Conservation (phyloP, 2,113 vertebrate genomes). For the Nipponia nippon region DNA sequence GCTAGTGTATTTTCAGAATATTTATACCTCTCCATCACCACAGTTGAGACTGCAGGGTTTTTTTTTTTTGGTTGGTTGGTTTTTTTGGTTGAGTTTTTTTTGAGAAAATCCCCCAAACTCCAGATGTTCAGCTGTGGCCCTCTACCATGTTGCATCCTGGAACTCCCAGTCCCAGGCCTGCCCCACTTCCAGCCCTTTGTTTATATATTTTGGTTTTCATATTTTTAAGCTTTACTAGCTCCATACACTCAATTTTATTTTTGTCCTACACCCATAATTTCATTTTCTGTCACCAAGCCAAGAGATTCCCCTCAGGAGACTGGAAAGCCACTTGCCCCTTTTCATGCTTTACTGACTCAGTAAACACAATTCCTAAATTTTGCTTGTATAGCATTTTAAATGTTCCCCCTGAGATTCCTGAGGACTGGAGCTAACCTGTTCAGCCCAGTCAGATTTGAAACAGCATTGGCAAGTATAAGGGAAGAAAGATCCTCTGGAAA, state of each 20-base stretch:
- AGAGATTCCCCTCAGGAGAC: not conserved
- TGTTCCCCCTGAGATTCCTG: not conserved
- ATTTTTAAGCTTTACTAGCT: not conserved
- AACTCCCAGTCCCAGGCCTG: not conserved
- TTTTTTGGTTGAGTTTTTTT: not conserved
- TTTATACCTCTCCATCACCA: not conserved
- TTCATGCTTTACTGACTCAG: not conserved
- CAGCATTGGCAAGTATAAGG: not conserved
- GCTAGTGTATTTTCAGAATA: not conserved
- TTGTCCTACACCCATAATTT: not conserved
- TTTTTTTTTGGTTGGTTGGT: not conserved
- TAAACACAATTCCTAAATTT: not conserved
- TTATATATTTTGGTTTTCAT: not conserved
- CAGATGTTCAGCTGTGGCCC: not conserved
- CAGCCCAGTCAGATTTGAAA: not conserved
- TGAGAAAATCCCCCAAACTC: not conserved
- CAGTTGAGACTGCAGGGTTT: not conserved
- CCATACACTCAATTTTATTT: not conserved
- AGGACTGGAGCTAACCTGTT: not conserved
- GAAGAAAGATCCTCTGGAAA: not conserved
- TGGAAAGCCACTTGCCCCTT: not conserved
- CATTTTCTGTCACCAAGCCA: not conserved
- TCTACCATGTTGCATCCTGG: not conserved
- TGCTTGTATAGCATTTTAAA: not conserved
- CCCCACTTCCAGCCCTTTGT: not conserved